Conservation (phyloP, 2,797 vertebrate genomes). For the Halcyon smyrnensis region DNA sequence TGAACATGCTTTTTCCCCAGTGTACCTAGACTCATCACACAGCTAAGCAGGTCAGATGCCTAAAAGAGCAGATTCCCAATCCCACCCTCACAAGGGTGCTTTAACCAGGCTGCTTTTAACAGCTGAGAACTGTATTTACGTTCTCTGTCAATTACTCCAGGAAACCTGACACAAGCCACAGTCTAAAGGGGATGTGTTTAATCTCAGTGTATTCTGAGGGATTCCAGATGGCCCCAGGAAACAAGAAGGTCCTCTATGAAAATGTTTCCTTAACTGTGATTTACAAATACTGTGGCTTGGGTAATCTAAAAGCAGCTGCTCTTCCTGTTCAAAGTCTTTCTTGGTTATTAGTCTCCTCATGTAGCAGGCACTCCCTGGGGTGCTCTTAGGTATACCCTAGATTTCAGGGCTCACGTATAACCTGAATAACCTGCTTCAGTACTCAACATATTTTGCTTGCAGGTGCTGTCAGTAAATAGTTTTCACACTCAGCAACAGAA, state of each 20-base stretch:
- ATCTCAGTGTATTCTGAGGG: conserved; percentile 21
- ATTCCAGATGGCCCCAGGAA: conserved; percentile 50
- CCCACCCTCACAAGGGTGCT: neutral
- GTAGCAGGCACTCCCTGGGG: neutral
- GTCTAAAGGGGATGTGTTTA: neutral
- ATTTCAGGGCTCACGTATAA: neutral
- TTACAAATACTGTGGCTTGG: neutral
- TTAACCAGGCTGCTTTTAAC: neutral
- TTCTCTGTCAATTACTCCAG: neutral
- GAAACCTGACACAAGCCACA: neutral
- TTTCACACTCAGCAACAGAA: neutral
- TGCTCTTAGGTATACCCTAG: neutral
- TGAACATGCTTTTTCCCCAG: neutral
- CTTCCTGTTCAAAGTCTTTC: neutral
- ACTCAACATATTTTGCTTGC: neutral
- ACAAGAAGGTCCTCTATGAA: neutral
- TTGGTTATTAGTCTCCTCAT: neutral
- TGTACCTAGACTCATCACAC: neutral
- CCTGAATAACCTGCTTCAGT: neutral
- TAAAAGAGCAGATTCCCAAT: neutral
- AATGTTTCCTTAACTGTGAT: neutral
- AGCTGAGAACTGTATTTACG: neutral
- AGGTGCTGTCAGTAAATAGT: neutral
- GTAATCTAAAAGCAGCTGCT: neutral
- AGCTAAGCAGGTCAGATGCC: neutral